Percentiles rank a stretch among this genome's conserved stretches.
Conservation (phyloP, 2,113 vertebrate species). For the Pycnonotus jocosus region DNA sequence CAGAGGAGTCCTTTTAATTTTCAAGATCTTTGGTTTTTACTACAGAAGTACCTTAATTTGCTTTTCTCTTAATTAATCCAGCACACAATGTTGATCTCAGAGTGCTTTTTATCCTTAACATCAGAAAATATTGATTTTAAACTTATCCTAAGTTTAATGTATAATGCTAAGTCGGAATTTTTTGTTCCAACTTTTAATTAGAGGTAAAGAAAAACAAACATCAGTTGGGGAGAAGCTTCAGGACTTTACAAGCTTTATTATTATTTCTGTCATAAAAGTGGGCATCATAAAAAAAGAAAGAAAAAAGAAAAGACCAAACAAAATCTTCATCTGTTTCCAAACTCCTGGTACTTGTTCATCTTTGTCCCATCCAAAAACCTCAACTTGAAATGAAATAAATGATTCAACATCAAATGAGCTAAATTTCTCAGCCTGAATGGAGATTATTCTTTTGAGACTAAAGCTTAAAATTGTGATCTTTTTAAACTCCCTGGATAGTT, state of each 20-base stretch:
- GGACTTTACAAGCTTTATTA: neutral
- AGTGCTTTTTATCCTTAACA: neutral
- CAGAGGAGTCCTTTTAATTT: neutral
- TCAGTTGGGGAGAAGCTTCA: neutral
- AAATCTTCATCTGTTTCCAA: neutral
- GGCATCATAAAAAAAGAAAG: neutral
- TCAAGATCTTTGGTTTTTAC: neutral
- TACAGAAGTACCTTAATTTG: neutral
- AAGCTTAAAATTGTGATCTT: neutral
- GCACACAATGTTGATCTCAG: neutral
- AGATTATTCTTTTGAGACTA: neutral
- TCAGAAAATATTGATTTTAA: neutral
- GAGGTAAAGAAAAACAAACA: neutral
- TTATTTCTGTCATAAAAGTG: neutral
- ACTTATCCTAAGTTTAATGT: neutral
- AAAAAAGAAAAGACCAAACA: neutral
- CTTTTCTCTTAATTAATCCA: neutral
- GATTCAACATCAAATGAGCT: constrained; percentile 10
- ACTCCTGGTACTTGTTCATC: neutral
- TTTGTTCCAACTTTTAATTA: constrained; percentile 36
- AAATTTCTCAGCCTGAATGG: neutral
- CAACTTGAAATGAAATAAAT: neutral
- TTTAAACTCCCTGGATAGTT: neutral
- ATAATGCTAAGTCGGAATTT: neutral
- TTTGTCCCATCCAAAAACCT: neutral